Evolutionary conservation across 2,797 vertebrate species (phyloP).

Genomic region (Tarsius wallacei): DNA sequence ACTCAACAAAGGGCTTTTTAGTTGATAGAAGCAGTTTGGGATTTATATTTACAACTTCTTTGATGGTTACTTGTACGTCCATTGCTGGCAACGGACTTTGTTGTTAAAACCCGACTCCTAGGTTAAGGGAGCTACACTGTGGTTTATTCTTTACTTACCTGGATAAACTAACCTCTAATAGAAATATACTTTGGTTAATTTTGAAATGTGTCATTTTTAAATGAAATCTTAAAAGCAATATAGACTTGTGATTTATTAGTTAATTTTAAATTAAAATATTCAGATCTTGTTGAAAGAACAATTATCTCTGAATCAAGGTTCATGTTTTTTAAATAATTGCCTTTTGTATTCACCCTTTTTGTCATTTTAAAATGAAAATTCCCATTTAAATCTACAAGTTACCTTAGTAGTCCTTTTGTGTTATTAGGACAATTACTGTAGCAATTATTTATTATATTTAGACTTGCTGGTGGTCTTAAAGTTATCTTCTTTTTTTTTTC

Average conservation of each 20-base stretch:
- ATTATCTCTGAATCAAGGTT: constrained; percentile 77
- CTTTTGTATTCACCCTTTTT: constrained; percentile 73
- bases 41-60: constrained; percentile 81
- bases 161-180: constrained; percentile 86
- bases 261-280: constrained; percentile 86
- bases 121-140: constrained; percentile 88
- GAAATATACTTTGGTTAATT: constrained; percentile 79
- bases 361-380: constrained; percentile 72
- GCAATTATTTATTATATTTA: constrained; percentile 64
- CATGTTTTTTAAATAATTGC: constrained; percentile 67
- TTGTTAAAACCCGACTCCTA: constrained; percentile 85
- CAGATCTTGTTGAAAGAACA: constrained; percentile 80
- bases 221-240: constrained; percentile 80
- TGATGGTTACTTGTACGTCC: constrained; percentile 87
- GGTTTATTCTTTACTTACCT: constrained; percentile 82
- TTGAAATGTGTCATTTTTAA: constrained; percentile 82
- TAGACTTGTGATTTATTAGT: constrained; percentile 89
- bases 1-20: constrained; percentile 73
- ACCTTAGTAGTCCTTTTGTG: not conserved
- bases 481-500: not conserved
- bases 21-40: constrained; percentile 77
- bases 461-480: constrained; percentile 37
- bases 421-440: constrained; percentile 58
- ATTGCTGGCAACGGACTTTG: constrained; percentile 92
- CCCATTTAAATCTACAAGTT: constrained; percentile 70